These are phyloP conservation scores for Excalfactoria chinensis DNA, from an alignment of 2,113 vertebrate species.

Conservation along the genomic window DNA sequence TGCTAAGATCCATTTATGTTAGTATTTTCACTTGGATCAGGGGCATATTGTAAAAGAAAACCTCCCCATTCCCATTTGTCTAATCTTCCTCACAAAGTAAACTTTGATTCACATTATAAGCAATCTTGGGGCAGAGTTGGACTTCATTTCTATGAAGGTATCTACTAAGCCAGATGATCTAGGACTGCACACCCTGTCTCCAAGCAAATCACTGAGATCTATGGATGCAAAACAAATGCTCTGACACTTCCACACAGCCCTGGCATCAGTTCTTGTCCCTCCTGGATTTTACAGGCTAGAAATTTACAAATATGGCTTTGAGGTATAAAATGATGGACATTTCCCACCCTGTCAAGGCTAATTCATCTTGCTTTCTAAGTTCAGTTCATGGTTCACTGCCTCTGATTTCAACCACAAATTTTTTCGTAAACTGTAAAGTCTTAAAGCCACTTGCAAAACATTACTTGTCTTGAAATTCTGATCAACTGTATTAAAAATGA, in stretches of 20 bases:
- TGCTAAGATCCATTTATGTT: not conserved
- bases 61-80: not conserved
- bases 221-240: not conserved
- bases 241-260: not conserved
- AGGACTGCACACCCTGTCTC: not conserved
- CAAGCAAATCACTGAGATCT: not conserved
- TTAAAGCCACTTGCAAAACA: not conserved
- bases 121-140: accelerated
- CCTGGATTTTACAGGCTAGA: not conserved
- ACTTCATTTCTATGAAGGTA: not conserved
- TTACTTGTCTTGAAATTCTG: not conserved
- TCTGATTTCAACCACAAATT: not conserved
- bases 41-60: not conserved
- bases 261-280: not conserved
- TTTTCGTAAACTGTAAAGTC: not conserved
- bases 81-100: not conserved
- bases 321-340: not conserved
- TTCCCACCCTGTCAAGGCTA: not conserved
- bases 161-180: not conserved
- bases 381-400: not conserved
- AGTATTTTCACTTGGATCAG: not conserved
- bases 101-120: not conserved
- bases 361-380: not conserved
- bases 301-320: not conserved
- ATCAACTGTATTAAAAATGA: not conserved